These are phyloP conservation scores for Noctua fimbriata DNA, from an alignment of 2,888 invertebrate genomes.

Conservation along the genomic window DNA sequence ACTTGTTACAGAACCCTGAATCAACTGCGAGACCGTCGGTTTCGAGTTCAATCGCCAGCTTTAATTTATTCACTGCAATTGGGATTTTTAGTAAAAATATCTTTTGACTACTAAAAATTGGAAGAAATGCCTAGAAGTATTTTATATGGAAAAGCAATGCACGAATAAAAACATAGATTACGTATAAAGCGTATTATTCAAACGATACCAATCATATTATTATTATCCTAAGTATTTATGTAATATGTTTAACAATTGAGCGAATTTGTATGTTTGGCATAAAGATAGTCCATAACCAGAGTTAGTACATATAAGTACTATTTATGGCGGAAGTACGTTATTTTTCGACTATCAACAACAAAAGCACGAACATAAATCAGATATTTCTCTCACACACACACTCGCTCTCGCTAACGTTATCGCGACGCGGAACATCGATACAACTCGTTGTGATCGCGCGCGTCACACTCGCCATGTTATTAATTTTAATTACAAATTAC, in stretches of 20 bases:
- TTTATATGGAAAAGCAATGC: conserved; percentile 1
- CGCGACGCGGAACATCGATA: conserved; percentile 14
- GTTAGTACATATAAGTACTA: neutral
- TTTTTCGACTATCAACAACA: neutral
- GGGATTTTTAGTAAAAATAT: neutral
- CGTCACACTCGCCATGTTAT: conserved; percentile 29
- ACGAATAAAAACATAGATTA: neutral
- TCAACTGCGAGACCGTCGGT: neutral
- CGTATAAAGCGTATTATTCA: neutral
- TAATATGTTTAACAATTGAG: neutral
- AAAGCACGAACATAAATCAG: neutral
- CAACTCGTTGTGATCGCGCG: conserved; percentile 22
- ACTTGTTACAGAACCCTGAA: neutral
- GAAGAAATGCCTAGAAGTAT: neutral
- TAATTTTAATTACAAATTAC: conserved; percentile 59
- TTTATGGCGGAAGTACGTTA: neutral
- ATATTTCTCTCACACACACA: neutral
- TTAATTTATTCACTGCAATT: neutral
- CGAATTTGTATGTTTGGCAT: neutral
- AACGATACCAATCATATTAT: neutral
- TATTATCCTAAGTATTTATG: neutral
- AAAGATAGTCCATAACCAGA: neutral
- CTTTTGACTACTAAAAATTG: neutral
- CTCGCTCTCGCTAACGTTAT: neutral
- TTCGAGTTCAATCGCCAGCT: neutral